Conservation (phyloP, 2,797 vertebrate species). For the Natrix natrix region DNA sequence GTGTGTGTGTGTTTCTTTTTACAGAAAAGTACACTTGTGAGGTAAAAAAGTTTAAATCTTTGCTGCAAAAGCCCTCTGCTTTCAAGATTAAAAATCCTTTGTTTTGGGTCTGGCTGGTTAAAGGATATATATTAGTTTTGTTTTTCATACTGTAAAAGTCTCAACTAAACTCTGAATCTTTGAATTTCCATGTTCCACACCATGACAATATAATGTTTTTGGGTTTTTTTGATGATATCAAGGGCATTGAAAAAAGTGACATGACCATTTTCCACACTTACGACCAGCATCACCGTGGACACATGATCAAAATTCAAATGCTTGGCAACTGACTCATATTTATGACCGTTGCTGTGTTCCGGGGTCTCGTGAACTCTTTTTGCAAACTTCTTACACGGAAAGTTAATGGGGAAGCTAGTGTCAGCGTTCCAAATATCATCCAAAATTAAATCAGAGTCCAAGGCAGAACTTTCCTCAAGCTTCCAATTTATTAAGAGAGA, state of each 20-base stretch:
- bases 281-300: background rate
- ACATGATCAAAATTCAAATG: background rate
- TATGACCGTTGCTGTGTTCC: background rate
- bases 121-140: slow-evolving; percentile 32
- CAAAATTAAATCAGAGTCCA: no score
- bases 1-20: no score
- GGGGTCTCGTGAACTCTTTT: no score
- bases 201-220: background rate
- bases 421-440: no score
- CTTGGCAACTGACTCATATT: background rate
- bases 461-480: no score
- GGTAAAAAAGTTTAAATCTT: slow-evolving; percentile 13
- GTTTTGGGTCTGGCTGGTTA: background rate
- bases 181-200: slow-evolving; percentile 39
- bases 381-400: no score
- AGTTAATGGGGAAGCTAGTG: no score
- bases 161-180: slow-evolving; percentile 11
- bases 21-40: slow-evolving; percentile 38
- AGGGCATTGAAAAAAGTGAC: background rate
- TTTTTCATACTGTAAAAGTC: background rate
- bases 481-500: no score
- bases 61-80: slow-evolving; percentile 6
- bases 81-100: slow-evolving; percentile 28
- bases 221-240: background rate
- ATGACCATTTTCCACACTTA: background rate